Evolutionary conservation across 2,888 invertebrate genomes (phyloP), one percentile per base, ranked within the genome.

Genomic region (Drosophila borborema): DNA sequence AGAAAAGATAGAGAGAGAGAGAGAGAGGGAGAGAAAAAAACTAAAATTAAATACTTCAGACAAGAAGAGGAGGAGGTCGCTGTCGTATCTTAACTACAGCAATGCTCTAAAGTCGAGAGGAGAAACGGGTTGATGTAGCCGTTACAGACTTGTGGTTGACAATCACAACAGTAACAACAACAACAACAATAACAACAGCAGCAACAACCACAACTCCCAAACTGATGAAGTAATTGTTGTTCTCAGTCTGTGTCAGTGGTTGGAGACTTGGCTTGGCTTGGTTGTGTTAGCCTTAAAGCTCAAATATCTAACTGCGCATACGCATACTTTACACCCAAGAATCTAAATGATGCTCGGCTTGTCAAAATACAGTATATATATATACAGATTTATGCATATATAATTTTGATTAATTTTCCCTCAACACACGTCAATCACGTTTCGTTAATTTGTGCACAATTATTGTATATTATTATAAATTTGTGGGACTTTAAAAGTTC

Each of bases 401-500:
- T 23, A 28, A 18, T 41, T 41, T 12, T 23, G 40, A 41, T 41
- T 61, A 38, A 41, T n/a, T 41, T 23, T 16, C 46, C 18, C 45
- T 18, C 28, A n/a, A 46, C 41, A 20, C 28, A 72, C 80, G 80
- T 80, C 77, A 80, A 77, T 80, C 80, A 77, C 80, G 55, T 80
- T 68, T 40, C 58, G 80, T 63, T 56, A 80, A 77, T 75, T 64
- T 77, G 67, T 43, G 45, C 62, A 75, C 80, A 80, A 77, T 80
- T 79, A 71, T 77, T 58, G 75, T 70, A 66, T 67, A 49, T 55
- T 49, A 38, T 67, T 55, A 74, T 61, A 61, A 79, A 77, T 79
- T 77, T 79, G 73, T 55, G 61, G 38, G 62, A 49, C 59, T 62
- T 51, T 16, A 51, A 38, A 56, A 43, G 36, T 43, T 38, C 61